Evolutionary conservation across 2,888 invertebrate genomes (phyloP).

Genomic region (Hemistola chrysoprasaria): DNA sequence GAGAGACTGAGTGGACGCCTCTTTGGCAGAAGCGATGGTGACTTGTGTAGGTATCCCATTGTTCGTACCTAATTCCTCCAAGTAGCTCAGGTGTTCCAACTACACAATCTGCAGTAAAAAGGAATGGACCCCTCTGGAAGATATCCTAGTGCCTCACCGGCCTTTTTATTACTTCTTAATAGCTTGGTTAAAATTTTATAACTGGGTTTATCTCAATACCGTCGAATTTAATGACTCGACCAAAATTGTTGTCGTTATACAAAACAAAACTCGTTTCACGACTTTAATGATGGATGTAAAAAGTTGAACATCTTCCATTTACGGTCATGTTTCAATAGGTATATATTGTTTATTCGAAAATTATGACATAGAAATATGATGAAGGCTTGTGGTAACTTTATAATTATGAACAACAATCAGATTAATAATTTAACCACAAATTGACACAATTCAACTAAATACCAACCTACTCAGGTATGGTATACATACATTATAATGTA

Average conservation of each 20-base stretch:
- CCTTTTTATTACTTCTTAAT: conserved; percentile 46
- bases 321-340: conserved; percentile 1
- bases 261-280: conserved; percentile 20
- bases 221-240: conserved; percentile 15
- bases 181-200: conserved; percentile 36
- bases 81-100: conserved; percentile 58
- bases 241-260: conserved; percentile 16
- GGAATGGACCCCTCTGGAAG: conserved; percentile 54
- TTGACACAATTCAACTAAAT: no score
- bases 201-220: conserved; percentile 19
- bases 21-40: no score
- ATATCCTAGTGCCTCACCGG: conserved; percentile 47
- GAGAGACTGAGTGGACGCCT: no score
- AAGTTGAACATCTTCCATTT: neutral
- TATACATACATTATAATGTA: no score
- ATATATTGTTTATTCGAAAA: no score
- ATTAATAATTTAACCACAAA: no score
- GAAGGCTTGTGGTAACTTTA: no score
- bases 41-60: conserved; percentile 28
- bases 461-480: no score
- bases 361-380: no score
- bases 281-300: conserved; percentile 10
- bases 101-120: conserved; percentile 76
- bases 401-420: no score
- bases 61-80: conserved; percentile 27